Evolutionary conservation across 2,888 invertebrate genomes (phyloP).

Genomic region (Micropterix aruncella): DNA sequence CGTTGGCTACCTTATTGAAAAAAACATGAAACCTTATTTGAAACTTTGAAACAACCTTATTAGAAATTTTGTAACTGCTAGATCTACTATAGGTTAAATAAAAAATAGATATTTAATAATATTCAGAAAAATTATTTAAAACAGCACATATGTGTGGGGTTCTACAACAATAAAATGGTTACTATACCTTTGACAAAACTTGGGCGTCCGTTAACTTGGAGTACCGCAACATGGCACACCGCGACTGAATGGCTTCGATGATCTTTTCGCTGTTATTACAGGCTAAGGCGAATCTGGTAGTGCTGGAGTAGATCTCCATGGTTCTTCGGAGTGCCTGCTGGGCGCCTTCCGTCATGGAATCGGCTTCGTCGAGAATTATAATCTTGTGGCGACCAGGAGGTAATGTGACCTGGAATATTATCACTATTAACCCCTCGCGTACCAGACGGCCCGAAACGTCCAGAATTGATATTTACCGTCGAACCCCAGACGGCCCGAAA

Average conservation of each 20-base stretch:
- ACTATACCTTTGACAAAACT: constrained; percentile 57
- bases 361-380: constrained; percentile 95
- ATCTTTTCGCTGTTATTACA: constrained; percentile 98
- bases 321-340: constrained; percentile 95
- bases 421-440: no score
- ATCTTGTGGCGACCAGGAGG: constrained; percentile 90
- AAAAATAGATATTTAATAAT: no score
- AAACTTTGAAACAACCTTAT: no score
- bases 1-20: no score
- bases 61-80: no score
- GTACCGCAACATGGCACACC: constrained; percentile 94
- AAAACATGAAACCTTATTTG: no score
- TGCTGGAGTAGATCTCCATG: constrained; percentile 96
- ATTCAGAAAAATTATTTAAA: no score
- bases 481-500: no score
- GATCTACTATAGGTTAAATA: no score
- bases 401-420: constrained; percentile 86
- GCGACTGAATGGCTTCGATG: constrained; percentile 96
- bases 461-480: background rate
- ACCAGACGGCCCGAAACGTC: no score
- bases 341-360: constrained; percentile 99
- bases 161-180: no score
- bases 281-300: constrained; percentile 94
- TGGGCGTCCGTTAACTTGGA: constrained; percentile 83
- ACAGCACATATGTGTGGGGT: no score